These are phyloP conservation scores for Caprella mutica DNA, from an alignment of 2,888 invertebrate genomes.

Conservation along the genomic window DNA sequence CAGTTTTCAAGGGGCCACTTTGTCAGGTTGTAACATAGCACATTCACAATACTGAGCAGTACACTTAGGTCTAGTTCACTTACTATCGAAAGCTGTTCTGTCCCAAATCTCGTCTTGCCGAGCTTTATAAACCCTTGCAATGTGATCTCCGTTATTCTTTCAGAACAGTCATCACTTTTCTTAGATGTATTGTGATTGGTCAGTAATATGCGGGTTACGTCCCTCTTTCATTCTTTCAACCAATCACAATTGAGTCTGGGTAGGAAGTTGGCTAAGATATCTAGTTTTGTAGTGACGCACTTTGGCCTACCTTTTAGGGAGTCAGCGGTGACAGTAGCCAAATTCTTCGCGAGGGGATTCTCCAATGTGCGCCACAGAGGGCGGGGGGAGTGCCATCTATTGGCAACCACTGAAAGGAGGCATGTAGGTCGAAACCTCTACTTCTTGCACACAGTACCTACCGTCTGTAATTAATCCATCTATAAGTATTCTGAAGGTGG, in stretches of 20 bases:
- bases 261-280: conserved; percentile 5
- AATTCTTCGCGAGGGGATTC: no score
- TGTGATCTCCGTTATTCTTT: conserved; percentile 15
- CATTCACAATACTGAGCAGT: not conserved
- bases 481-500: no score
- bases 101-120: conserved; percentile 8
- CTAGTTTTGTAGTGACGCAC: conserved; percentile 15
- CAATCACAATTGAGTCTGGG: not conserved
- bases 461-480: no score
- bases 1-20: no score
- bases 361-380: no score
- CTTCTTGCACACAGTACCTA: no score
- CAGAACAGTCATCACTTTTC: not conserved
- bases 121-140: conserved; percentile 26
- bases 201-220: conserved; percentile 11
- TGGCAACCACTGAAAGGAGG: no score
- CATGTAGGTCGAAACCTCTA: no score
- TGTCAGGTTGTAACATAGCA: no score
- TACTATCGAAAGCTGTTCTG: conserved; percentile 32
- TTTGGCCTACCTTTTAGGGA: conserved; percentile 10
- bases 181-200: not conserved
- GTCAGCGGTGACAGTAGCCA: no score
- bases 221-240: not conserved
- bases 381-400: no score
- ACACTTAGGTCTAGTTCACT: conserved; percentile 8